Base-by-base conservation (phyloP, 2,888 invertebrate species). In the Archips xylosteana region DNA sequence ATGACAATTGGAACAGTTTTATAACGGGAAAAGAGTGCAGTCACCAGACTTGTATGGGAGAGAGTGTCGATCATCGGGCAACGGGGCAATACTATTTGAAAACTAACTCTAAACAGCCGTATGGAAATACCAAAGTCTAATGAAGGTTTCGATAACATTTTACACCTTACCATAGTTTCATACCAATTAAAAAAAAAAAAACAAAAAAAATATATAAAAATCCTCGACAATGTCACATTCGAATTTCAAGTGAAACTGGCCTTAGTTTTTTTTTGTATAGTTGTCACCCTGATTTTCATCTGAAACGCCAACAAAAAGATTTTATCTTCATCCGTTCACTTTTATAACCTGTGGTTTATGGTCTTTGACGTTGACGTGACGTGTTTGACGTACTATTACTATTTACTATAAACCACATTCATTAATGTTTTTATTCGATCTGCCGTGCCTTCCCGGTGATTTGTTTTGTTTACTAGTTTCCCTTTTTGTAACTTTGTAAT, bases 71-170 rank as follows among this genome's bases (percentile, higher is more conserved):
- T 68, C 67, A 75, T 13, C 83, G 88, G 23, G 88, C 95, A 1
- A 85, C 88, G 2, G 96, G 96, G 8, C 91, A 89, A 57, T 96
- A 92, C 82, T 96, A 95, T 83, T 87, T 96, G 36, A 88, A 89
- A 78, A 96, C 96, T 0, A 95, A 95, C 75, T 80, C 90, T 2
- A 88, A 87, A 63, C 79, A 91, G 60, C 96, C 95, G 10, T 96
- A 89, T 80, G 96, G 95, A 13, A 78, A 76, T 69, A 62, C 69
- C 65, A 61, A 71, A 57, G 9, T 39, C 15, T 61, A 36, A 60
- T 49, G 4, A 64, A 12, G 9, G 3, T 39, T 15, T 34, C 45
- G 34, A 51, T 36, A 36, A 49, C 5, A 15, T 0, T 39, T n/a
- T 36, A 39, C 6, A 59, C 6, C 32, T 36, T 61, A 39, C 9